Base-by-base conservation (phyloP, 2,797 vertebrate species). In the Apodemus agrarius region DNA sequence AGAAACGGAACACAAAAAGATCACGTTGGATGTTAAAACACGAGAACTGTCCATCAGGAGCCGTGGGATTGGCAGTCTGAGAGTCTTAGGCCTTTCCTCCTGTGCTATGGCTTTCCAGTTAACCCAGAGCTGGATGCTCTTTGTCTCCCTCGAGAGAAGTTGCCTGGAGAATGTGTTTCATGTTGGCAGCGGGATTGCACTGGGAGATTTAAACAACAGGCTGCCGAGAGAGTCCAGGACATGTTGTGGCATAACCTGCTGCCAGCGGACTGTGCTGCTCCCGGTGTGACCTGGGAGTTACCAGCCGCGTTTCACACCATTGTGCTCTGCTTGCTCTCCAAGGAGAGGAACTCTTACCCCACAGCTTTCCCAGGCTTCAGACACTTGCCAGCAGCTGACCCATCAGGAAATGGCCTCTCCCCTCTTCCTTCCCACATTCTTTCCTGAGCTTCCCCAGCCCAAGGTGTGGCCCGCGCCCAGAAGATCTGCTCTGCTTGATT, bases 221-320 rank as follows among this genome's bases (percentile, higher is more conserved):
- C 93, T 95, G 61, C 49, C 63, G 85, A 84, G 96, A 97, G 79
- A 97, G 79, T 43, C 63, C 9, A 61, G 96, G 95, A 96, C 52
- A 0, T 95, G 97, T 76, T 3, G 59, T 31, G 93, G 79, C 95
- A 95, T 54, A 67, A 0, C 16, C 57, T 0, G 0, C 80, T 24
- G 86, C 83, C 43, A 26, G 86, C 63, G 67, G 81, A 86, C 75
- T 6, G 34, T 0, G 16, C 49, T 78, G 75, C 93, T 90, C 92
- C 82, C 46, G 65, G 85, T 24, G 7, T 61, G 98, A 98, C 98
- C 97, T 97, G 98, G 98, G 98, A 7, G 98, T 98, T 90, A 84
- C 96, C 10, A 0, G 29, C 84, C 9, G 46, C 49, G 26, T 97
- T 98, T 98, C 98, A 98, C 98, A 98, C 97, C 97, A 98, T 98